These are phyloP conservation scores for Eulemur macaco DNA, from an alignment of 2,113 vertebrate species.

Conservation along the genomic window DNA sequence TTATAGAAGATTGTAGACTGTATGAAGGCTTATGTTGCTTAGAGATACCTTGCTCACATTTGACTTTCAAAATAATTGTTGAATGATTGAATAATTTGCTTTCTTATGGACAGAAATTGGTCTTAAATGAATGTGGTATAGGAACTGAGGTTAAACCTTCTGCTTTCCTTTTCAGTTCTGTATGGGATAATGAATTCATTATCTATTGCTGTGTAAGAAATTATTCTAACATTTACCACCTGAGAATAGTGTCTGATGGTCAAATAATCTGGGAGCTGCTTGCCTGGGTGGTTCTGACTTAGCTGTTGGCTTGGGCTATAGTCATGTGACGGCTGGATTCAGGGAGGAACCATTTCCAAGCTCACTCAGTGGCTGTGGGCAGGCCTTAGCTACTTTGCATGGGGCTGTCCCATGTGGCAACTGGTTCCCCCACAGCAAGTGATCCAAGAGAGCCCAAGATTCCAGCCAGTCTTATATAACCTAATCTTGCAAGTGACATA, in stretches of 20 bases:
- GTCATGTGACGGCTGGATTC: not conserved
- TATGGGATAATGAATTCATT: constrained; percentile 6
- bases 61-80: not conserved
- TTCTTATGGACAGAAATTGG: constrained; percentile 26
- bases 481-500: not conserved
- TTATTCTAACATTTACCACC: not conserved
- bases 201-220: constrained; percentile 1
- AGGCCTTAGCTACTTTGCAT: not conserved
- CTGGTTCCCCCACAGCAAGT: not conserved
- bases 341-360: not conserved
- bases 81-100: not conserved
- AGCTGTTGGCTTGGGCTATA: not conserved
- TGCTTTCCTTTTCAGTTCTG: not conserved
- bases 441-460: not conserved
- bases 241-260: not conserved
- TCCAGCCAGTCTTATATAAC: not conserved
- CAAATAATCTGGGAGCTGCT: not conserved
- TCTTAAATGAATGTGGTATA: not conserved
- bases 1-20: constrained; percentile 9
- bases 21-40: not conserved
- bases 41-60: not conserved
- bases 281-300: not conserved
- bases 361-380: not conserved
- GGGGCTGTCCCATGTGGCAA: not conserved
- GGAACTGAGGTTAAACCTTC: not conserved